phyloP scores from a whole-genome alignment of 2,113 vertebrate species.

The Pangasianodon hypophthalmus region DNA sequence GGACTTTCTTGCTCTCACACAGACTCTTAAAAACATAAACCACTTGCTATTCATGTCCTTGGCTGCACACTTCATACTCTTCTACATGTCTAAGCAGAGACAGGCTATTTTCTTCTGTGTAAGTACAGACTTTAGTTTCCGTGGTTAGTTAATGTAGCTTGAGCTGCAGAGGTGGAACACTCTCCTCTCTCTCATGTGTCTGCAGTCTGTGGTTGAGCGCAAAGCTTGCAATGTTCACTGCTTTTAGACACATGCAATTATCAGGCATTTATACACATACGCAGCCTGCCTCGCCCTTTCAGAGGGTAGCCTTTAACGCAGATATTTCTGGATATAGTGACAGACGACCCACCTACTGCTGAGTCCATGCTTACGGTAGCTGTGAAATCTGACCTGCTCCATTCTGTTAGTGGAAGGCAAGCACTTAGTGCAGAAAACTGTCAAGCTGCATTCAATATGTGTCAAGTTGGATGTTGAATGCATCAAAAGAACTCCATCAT shows the following conservation, averaged over 20 bases:
- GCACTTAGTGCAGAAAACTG: conserved; percentile 5
- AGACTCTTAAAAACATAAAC: conserved; percentile 14
- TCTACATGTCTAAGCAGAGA: conserved; percentile 14
- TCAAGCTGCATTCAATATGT: conserved; percentile 1
- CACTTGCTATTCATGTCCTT: conserved; percentile 29
- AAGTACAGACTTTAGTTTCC: conserved; percentile 49
- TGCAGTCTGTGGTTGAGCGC: conserved; percentile 52
- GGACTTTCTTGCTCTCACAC: neutral
- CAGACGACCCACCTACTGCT: conserved; percentile 44
- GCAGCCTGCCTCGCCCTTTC: conserved; percentile 52
- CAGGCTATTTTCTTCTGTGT: conserved; percentile 37
- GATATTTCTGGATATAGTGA: conserved; percentile 53
- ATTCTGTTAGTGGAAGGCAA: neutral
- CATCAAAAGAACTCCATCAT: neutral
- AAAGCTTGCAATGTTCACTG: conserved; percentile 43
- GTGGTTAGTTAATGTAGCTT: conserved; percentile 43
- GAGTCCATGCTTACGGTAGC: conserved; percentile 15
- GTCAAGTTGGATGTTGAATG: neutral
- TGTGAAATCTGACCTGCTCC: conserved; percentile 37
- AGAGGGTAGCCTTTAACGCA: conserved; percentile 51
- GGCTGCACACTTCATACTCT: neutral
- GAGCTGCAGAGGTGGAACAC: conserved; percentile 25
- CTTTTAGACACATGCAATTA: conserved; percentile 62
- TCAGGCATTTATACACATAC: conserved; percentile 54
- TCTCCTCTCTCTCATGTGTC: conserved; percentile 44